phyloP scores from a whole-genome alignment of 2,797 vertebrate genomes.

The Ctenochaetus hawaiiensis region DNA sequence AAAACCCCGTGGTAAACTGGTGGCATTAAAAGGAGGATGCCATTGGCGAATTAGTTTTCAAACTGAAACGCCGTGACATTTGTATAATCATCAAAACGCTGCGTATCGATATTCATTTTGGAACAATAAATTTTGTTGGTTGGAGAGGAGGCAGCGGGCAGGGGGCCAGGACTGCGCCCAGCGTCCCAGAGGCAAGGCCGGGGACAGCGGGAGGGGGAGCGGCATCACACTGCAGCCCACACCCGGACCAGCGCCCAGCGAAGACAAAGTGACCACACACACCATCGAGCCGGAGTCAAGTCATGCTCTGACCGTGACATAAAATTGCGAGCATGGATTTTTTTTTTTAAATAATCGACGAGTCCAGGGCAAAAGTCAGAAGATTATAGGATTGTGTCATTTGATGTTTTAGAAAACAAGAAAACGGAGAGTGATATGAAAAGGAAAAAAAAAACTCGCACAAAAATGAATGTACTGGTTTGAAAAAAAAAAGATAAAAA shows the following conservation, averaged over 20 bases:
- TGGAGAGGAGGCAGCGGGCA: slow-evolving; percentile 63
- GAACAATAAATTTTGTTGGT: slow-evolving; percentile 57
- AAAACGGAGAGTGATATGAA: slow-evolving; percentile 41
- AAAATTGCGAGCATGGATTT: slow-evolving; percentile 21
- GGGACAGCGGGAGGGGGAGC: slow-evolving; percentile 69
- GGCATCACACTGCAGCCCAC: slow-evolving; percentile 56
- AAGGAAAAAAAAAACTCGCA: slow-evolving; percentile 53
- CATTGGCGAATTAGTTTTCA: slow-evolving; percentile 56
- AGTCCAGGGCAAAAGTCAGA: slow-evolving; percentile 26
- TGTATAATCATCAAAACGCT: slow-evolving; percentile 65
- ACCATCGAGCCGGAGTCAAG: slow-evolving; percentile 30
- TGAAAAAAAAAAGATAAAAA: slow-evolving; percentile 74
- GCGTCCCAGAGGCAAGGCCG: slow-evolving; percentile 68
- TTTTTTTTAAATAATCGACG: slow-evolving; percentile 3
- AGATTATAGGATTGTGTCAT: slow-evolving; percentile 16
- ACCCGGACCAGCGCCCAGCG: slow-evolving; percentile 50
- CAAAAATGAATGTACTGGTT: slow-evolving; percentile 82
- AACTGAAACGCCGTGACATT: slow-evolving; percentile 56
- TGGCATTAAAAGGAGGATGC: slow-evolving; percentile 53
- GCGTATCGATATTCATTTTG: slow-evolving; percentile 71
- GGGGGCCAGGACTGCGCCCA: slow-evolving; percentile 62
- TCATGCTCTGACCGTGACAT: slow-evolving; percentile 29
- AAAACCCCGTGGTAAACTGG: slow-evolving; percentile 45
- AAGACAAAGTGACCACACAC: slow-evolving; percentile 54
- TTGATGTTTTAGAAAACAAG: slow-evolving; percentile 28